A percentile compares a stretch with the other conserved stretches of the same genome.
phyloP scores from a whole-genome alignment of 2,888 invertebrate genomes.

The Oxycera nigricornis region DNA sequence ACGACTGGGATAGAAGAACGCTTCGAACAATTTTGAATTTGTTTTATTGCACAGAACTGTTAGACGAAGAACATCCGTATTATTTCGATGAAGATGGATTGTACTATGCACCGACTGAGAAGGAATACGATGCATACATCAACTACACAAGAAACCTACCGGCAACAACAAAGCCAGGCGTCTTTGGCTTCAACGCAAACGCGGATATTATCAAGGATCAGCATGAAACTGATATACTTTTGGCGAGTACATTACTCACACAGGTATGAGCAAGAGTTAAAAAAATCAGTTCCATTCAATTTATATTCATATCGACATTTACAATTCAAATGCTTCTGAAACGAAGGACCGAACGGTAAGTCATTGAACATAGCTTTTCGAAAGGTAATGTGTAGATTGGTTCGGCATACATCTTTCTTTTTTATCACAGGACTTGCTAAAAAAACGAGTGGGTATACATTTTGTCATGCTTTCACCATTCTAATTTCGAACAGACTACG shows the following conservation, averaged over 20 bases:
- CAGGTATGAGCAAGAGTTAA: slow-evolving; percentile 68
- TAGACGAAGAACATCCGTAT: slow-evolving; percentile 68
- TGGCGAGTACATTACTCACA: slow-evolving; percentile 76
- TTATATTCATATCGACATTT: background rate
- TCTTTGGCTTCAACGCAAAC: slow-evolving; percentile 93
- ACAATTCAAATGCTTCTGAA: slow-evolving; percentile 39
- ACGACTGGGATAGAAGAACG: slow-evolving; percentile 92
- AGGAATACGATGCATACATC: slow-evolving; percentile 76
- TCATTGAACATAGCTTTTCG: slow-evolving; percentile 47
- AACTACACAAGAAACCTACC: slow-evolving; percentile 75
- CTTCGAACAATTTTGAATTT: slow-evolving; percentile 81
- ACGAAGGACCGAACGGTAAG: slow-evolving; percentile 62
- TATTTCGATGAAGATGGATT: slow-evolving; percentile 72
- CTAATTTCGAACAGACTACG: no score
- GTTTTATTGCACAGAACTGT: slow-evolving; percentile 77
- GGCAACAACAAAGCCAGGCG: slow-evolving; percentile 77
- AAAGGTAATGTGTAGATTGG: background rate
- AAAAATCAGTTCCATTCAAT: background rate
- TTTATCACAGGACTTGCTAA: slow-evolving; percentile 63
- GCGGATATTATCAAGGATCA: slow-evolving; percentile 93
- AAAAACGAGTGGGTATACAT: slow-evolving; percentile 57
- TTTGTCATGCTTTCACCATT: background rate
- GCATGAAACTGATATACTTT: slow-evolving; percentile 80
- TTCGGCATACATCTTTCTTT: slow-evolving; percentile 49
- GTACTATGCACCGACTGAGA: slow-evolving; percentile 76